phyloP scores from a whole-genome alignment of 2,888 invertebrate genomes.

The Philereme vetulata region DNA sequence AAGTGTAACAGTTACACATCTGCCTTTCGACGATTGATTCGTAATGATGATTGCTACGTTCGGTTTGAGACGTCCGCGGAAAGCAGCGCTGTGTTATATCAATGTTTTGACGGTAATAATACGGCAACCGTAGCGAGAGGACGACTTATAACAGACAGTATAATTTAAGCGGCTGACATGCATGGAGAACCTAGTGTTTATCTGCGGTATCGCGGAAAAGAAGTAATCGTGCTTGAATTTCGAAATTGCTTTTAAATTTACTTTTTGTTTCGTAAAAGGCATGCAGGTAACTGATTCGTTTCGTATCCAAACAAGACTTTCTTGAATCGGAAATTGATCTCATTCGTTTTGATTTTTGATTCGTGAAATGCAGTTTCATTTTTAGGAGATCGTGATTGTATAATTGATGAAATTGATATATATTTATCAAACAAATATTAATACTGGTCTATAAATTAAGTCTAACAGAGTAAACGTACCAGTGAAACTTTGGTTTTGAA shows the following conservation, averaged over 20 bases:
- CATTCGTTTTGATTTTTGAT: not conserved
- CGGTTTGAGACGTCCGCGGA: constrained; percentile 65
- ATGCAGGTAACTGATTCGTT: constrained; percentile 25
- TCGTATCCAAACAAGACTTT: constrained; percentile 22
- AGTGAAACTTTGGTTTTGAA: too few species aligned
- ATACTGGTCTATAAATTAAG: too few species aligned
- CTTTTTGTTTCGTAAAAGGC: constrained; percentile 28
- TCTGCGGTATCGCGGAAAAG: constrained; percentile 37
- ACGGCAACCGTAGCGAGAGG: constrained; percentile 59
- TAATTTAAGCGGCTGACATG: constrained; percentile 60
- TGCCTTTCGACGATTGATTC: constrained; percentile 45
- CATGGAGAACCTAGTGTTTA: constrained; percentile 45
- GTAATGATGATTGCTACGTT: constrained; percentile 58
- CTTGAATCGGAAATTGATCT: constrained; percentile 11
- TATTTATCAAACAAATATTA: too few species aligned
- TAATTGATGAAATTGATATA: too few species aligned
- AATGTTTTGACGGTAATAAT: constrained; percentile 71
- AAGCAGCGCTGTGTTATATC: constrained; percentile 62
- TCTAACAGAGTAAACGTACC: too few species aligned
- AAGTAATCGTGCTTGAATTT: constrained; percentile 32
- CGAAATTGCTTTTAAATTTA: constrained; percentile 31
- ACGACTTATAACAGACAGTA: constrained; percentile 66
- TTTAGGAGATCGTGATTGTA: too few species aligned
- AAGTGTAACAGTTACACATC: constrained; percentile 75
- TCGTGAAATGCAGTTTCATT: too few species aligned